Percentiles rank a stretch among this genome's conserved stretches.
Evolutionary conservation across 2,888 invertebrate genomes (phyloP).

Genomic region (Horisme vitalbata): DNA sequence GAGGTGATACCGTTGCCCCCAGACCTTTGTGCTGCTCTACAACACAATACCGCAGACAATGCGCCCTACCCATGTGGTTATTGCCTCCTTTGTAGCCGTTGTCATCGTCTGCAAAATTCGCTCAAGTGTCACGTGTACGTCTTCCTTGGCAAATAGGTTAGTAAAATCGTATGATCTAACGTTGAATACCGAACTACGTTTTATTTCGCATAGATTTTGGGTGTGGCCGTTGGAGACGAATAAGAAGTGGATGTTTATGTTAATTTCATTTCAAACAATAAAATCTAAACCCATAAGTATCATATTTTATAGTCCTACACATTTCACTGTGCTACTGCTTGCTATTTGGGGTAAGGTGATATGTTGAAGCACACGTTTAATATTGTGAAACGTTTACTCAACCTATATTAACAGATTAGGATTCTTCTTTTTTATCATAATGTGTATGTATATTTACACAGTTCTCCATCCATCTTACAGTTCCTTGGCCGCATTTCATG

Average conservation of each 20-base stretch:
- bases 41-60: slow-evolving; percentile 63
- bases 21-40: slow-evolving; percentile 53
- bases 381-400: slow-evolving; percentile 47
- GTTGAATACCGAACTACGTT: slow-evolving; percentile 44
- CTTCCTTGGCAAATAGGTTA: slow-evolving; percentile 42
- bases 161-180: slow-evolving; percentile 24
- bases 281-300: slow-evolving; percentile 5
- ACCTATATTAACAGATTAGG: slow-evolving; percentile 43
- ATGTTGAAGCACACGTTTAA: slow-evolving; percentile 28
- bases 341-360: slow-evolving; percentile 30
- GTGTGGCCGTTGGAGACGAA: slow-evolving; percentile 28
- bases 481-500: slow-evolving; percentile 64
- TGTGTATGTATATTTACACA: slow-evolving; percentile 33
- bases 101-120: slow-evolving; percentile 59
- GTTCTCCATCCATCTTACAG: slow-evolving; percentile 38
- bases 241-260: slow-evolving; percentile 55
- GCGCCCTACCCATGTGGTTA: slow-evolving; percentile 67
- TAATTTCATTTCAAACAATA: slow-evolving; percentile 39
- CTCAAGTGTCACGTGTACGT: slow-evolving; percentile 47
- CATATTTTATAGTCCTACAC: slow-evolving; percentile 18
- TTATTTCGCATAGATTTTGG: slow-evolving; percentile 52
- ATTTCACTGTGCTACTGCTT: slow-evolving; percentile 25
- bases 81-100: slow-evolving; percentile 54
- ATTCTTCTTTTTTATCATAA: slow-evolving; percentile 41
- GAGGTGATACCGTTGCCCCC: slow-evolving; percentile 68